phyloP scores from a whole-genome alignment of 1,140 invertebrate species.

The Proales similis region DNA sequence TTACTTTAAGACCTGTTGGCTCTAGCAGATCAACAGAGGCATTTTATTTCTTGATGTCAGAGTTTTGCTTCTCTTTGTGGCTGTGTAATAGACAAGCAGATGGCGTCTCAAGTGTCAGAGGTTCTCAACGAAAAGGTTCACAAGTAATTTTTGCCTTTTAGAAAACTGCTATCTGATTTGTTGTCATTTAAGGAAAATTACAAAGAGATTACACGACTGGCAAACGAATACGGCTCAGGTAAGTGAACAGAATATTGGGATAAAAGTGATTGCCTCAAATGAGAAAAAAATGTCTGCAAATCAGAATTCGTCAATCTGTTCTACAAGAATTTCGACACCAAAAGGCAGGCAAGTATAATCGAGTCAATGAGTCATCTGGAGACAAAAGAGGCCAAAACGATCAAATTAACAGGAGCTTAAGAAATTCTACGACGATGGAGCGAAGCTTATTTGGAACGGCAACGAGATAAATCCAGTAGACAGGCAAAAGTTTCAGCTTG shows the following conservation, averaged over 20 bases:
- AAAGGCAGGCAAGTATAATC: neutral
- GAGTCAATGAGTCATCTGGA: too few species aligned
- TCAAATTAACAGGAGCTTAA: conserved; percentile 32
- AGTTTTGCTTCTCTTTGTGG: too few species aligned
- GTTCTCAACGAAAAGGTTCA: neutral
- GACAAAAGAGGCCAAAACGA: too few species aligned
- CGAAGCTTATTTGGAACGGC: conserved; percentile 34
- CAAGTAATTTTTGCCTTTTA: neutral
- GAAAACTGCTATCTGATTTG: neutral
- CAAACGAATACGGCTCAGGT: conserved; percentile 37
- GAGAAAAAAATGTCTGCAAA: too few species aligned
- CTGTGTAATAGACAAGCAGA: too few species aligned
- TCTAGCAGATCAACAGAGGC: too few species aligned
- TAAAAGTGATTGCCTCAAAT: too few species aligned
- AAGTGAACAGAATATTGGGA: too few species aligned
- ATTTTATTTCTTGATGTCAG: too few species aligned
- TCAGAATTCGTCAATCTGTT: conserved; percentile 31
- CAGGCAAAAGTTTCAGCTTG: conserved; percentile 32
- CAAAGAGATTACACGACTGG: conserved; percentile 19
- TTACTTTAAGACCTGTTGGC: too few species aligned
- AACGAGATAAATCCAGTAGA: conserved; percentile 25
- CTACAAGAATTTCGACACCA: conserved; percentile 15
- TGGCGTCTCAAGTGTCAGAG: too few species aligned
- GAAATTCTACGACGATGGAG: conserved; percentile 24
- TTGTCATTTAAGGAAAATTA: conserved; percentile 8